Evolutionary conservation across 2,113 vertebrate genomes (phyloP).

Genomic region (Sander vitreus): DNA sequence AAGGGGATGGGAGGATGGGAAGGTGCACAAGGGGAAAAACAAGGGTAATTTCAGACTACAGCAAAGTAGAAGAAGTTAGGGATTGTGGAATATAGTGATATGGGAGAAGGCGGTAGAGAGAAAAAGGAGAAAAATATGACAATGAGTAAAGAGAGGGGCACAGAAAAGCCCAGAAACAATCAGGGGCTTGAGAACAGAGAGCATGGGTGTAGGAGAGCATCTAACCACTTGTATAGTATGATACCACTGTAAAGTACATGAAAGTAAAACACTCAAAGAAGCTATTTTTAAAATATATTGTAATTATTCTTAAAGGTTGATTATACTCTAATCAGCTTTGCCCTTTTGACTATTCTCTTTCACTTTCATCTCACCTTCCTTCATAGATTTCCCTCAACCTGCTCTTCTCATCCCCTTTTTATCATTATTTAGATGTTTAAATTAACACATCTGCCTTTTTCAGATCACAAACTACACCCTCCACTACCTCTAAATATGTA

Average conservation of each 20-base stretch:
- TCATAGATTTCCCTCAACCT: not conserved
- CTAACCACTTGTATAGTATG: not conserved
- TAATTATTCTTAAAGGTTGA: not conserved
- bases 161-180: conserved; percentile 1
- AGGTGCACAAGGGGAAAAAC: conserved; percentile 6
- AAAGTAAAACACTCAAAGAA: not conserved
- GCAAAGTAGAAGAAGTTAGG: conserved; percentile 6
- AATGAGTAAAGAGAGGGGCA: not conserved
- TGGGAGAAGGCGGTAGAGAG: not conserved
- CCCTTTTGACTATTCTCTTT: not conserved
- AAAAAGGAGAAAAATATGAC: conserved; percentile 1
- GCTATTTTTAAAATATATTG: not conserved
- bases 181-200: not conserved
- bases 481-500: not conserved
- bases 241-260: not conserved
- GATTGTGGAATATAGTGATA: not conserved
- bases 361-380: not conserved
- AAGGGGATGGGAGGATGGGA: not conserved
- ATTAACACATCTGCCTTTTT: not conserved
- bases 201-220: not conserved
- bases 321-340: not conserved
- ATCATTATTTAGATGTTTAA: not conserved
- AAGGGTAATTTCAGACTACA: conserved; percentile 12
- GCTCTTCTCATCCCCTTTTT: not conserved
- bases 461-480: conserved; percentile 1